Evolutionary conservation across 64 coral and sea anemone genomes (phyloP).

Genomic region (Montipora foliosa): DNA sequence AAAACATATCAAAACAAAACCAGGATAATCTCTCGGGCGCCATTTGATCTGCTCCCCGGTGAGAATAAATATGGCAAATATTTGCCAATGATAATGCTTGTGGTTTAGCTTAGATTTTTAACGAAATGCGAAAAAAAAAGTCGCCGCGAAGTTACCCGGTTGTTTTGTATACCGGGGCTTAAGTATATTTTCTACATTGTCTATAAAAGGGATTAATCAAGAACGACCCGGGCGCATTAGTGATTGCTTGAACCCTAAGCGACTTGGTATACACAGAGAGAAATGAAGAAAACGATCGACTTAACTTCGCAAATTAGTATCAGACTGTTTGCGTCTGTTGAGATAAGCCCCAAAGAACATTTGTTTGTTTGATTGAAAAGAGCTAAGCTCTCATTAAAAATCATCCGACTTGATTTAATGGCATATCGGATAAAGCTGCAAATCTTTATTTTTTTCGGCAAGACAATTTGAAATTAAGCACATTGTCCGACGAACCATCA

Average conservation of each 20-base stretch:
- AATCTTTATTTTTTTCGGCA: background rate
- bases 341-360: background rate
- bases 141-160: too few relatives aligned
- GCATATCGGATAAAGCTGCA: background rate
- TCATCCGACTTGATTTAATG: background rate
- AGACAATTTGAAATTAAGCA: background rate
- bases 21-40: background rate
- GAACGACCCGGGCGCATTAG: too few relatives aligned
- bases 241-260: background rate
- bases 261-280: background rate
- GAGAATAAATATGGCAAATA: background rate
- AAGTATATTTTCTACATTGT: too few relatives aligned
- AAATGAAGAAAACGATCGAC: background rate
- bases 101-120: too few relatives aligned
- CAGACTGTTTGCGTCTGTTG: conserved; percentile 2
- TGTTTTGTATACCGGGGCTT: too few relatives aligned
- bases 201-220: too few relatives aligned
- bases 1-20: background rate
- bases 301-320: background rate
- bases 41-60: background rate
- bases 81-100: background rate
- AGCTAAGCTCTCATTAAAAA: background rate
- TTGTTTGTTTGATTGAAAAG: conserved; percentile 33
- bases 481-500: background rate
- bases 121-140: too few relatives aligned